Evolutionary conservation across 37 sponge, comb jelly and placozoan genomes (phyloP).

Genomic region (Spongia lamella): DNA sequence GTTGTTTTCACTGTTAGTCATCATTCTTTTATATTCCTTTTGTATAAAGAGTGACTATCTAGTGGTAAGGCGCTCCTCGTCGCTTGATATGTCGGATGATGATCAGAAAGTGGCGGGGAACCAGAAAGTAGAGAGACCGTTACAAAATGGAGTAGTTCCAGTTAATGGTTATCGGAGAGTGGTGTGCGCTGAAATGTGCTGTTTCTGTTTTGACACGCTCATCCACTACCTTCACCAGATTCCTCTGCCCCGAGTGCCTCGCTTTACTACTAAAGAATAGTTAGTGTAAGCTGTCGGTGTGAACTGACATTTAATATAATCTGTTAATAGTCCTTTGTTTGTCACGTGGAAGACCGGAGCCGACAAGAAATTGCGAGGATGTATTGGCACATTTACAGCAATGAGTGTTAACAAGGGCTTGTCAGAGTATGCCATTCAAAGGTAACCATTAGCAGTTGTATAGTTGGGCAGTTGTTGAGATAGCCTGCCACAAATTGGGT

Average conservation of each 20-base stretch:
- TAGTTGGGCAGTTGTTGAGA: too few relatives aligned
- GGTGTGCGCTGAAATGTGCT: conserved; percentile 90
- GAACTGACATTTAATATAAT: background rate
- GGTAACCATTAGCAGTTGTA: conserved; percentile 45
- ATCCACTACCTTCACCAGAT: conserved; percentile 62
- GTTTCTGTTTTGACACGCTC: conserved; percentile 92
- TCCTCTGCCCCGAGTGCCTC: conserved; percentile 26
- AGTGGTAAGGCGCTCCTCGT: too few relatives aligned
- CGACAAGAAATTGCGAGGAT: conserved; percentile 82
- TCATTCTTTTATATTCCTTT: too few relatives aligned
- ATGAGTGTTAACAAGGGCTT: conserved; percentile 85
- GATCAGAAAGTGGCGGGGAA: too few relatives aligned
- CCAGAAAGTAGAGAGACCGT: too few relatives aligned
- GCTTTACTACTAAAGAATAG: conserved; percentile 76
- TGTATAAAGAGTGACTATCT: too few relatives aligned
- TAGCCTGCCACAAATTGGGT: too few relatives aligned
- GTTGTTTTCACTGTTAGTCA: too few relatives aligned
- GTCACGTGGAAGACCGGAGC: conserved; percentile 94
- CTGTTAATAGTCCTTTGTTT: conserved; percentile 83
- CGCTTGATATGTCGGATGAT: too few relatives aligned
- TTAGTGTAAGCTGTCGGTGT: conserved; percentile 28
- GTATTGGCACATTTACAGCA: conserved; percentile 95
- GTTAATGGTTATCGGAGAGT: conserved; percentile 1
- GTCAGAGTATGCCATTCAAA: conserved; percentile 88
- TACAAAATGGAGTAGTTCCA: too few relatives aligned